phyloP scores from a whole-genome alignment of 2,113 vertebrate genomes.

The Syngnathus floridae region DNA sequence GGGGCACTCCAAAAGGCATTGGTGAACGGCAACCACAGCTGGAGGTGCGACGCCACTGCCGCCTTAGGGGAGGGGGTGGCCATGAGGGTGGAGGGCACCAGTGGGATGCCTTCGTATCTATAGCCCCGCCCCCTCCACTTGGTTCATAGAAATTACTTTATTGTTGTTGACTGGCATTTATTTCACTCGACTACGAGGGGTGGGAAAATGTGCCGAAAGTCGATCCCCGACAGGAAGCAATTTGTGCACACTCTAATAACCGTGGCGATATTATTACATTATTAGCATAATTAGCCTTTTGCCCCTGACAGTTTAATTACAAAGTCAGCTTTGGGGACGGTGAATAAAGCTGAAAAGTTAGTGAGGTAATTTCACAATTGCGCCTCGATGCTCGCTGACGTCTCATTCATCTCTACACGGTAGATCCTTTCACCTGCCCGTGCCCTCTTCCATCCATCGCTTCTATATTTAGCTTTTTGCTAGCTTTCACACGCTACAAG shows the following conservation, averaged over 20 bases:
- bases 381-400: slow-evolving; percentile 61
- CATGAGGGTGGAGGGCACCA: slow-evolving; percentile 53
- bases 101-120: slow-evolving; percentile 26
- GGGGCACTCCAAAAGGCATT: slow-evolving; percentile 95
- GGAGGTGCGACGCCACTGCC: slow-evolving; percentile 86
- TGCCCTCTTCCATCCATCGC: slow-evolving; percentile 31
- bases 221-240: slow-evolving; percentile 68
- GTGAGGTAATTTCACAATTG: slow-evolving; percentile 70
- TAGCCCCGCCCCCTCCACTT: no score
- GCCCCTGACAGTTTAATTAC: slow-evolving; percentile 75
- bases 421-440: slow-evolving; percentile 16
- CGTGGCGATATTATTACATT: slow-evolving; percentile 71
- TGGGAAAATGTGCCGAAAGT: slow-evolving; percentile 62
- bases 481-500: slow-evolving; percentile 39
- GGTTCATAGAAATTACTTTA: no score
- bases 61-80: slow-evolving; percentile 78
- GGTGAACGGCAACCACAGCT: slow-evolving; percentile 86
- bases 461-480: slow-evolving; percentile 54
- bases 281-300: slow-evolving; percentile 78
- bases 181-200: slow-evolving; percentile 63
- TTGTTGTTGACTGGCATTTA: neutral
- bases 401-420: slow-evolving; percentile 31
- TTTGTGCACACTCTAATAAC: slow-evolving; percentile 72
- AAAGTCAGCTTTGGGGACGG: slow-evolving; percentile 61
- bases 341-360: slow-evolving; percentile 37